phyloP scores from a whole-genome alignment of 1,140 invertebrate species.

The Drosophila trapezifrons region DNA sequence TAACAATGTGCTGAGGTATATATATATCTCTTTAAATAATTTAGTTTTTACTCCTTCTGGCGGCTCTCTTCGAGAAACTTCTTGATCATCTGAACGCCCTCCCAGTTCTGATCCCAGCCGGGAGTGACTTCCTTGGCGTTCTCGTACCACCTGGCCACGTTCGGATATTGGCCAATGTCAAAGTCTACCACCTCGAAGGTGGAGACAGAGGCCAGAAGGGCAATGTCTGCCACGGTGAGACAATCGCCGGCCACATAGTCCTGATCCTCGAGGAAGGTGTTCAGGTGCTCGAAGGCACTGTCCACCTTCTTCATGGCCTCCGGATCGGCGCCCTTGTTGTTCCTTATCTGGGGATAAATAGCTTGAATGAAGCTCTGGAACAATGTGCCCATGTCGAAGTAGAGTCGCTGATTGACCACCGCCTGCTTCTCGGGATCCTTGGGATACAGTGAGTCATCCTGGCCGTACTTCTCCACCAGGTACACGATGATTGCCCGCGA shows the following conservation, averaged over 20 bases:
- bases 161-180: conserved; percentile 87
- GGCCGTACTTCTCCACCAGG: conserved; percentile 88
- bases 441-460: conserved; percentile 88
- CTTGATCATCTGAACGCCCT: conserved; percentile 53
- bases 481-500: conserved; percentile 90
- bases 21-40: no score
- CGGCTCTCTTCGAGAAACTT: conserved; percentile 15
- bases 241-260: conserved; percentile 88
- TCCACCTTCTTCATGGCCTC: conserved; percentile 87
- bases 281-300: conserved; percentile 86
- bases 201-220: conserved; percentile 87
- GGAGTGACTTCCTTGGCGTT: conserved; percentile 88
- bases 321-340: conserved; percentile 86
- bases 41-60: conserved; percentile 16
- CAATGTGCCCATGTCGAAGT: conserved; percentile 89
- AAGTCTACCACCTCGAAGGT: conserved; percentile 88
- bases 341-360: conserved; percentile 89
- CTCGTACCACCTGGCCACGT: conserved; percentile 89
- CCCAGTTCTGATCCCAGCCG: conserved; percentile 83
- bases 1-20: conserved; percentile 4
- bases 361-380: conserved; percentile 86
- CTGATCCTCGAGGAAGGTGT: conserved; percentile 87
- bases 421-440: conserved; percentile 88
- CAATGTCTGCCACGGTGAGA: conserved; percentile 90
- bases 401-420: conserved; percentile 89